phyloP scores from a whole-genome alignment of 2,797 vertebrate species.

The Eleutherodactylus coqui region DNA sequence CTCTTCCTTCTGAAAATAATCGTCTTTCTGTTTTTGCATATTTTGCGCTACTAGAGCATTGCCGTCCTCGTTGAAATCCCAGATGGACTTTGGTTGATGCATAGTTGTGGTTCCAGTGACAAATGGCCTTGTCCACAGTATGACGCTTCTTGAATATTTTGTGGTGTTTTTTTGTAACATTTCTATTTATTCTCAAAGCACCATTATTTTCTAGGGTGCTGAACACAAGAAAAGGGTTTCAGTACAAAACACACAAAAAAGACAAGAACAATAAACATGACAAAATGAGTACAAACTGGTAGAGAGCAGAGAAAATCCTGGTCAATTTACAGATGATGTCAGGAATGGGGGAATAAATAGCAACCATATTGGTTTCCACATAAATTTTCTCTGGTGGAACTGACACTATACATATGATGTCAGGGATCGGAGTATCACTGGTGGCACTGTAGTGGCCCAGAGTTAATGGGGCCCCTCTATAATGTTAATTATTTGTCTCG shows the following conservation, averaged over 20 bases:
- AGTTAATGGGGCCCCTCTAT: no score
- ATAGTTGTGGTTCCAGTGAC: slow-evolving; percentile 65
- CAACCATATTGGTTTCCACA: neutral
- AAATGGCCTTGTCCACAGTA: slow-evolving; percentile 56
- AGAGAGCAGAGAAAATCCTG: no score
- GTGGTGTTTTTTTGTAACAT: neutral
- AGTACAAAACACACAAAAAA: no score
- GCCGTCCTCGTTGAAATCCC: slow-evolving; percentile 68
- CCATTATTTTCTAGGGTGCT: no score
- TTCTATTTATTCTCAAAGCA: neutral
- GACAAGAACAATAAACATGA: no score
- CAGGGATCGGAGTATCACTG: neutral
- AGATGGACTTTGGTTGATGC: slow-evolving; percentile 64
- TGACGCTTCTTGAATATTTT: neutral
- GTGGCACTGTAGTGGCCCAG: no score
- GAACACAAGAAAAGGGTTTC: no score
- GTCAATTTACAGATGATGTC: no score
- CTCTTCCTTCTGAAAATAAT: slow-evolving; percentile 73
- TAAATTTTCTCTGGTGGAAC: neutral
- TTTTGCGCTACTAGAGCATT: slow-evolving; percentile 68
- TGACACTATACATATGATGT: neutral
- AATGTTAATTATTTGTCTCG: no score
- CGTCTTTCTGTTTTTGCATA: slow-evolving; percentile 64
- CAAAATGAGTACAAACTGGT: no score
- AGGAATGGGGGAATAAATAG: no score